A percentile compares a stretch with the other conserved stretches of the same genome.
Conservation (phyloP, 2,888 invertebrate genomes). For the Liodrosophila aerea region DNA sequence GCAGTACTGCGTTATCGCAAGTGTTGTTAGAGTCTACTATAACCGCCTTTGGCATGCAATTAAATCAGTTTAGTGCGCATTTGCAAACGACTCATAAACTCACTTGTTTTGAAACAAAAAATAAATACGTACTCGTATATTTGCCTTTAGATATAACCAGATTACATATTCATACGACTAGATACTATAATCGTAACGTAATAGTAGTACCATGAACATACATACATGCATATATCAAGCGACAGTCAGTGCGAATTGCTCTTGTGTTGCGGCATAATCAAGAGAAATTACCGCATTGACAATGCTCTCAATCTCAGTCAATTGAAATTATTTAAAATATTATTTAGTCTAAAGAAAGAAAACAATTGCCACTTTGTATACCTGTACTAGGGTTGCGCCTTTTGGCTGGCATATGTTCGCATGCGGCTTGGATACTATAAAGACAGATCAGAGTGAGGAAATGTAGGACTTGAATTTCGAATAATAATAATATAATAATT, state of each 20-base stretch:
- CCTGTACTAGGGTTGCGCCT: too few species aligned
- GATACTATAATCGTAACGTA: too few species aligned
- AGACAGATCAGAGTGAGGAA: too few species aligned
- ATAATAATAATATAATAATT: too few species aligned
- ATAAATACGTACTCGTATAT: constrained; percentile 18
- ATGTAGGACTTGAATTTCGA: too few species aligned
- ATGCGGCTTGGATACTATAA: too few species aligned
- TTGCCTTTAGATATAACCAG: constrained; percentile 22
- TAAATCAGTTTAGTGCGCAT: constrained; percentile 53
- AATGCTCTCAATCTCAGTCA: constrained; percentile 3
- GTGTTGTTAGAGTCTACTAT: too few species aligned
- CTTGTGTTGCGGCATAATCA: too few species aligned
- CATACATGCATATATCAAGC: too few species aligned
- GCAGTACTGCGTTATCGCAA: not conserved
- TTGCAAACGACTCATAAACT: constrained; percentile 46
- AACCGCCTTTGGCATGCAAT: constrained; percentile 24
- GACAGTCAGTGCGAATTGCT: too few species aligned
- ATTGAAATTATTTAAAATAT: constrained; percentile 7
- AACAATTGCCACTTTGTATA: not conserved
- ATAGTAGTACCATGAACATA: too few species aligned
- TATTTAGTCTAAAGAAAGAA: not conserved
- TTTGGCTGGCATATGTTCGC: too few species aligned
- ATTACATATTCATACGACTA: not conserved
- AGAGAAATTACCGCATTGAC: constrained; percentile 7
- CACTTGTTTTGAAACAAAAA: constrained; percentile 26